These are phyloP conservation scores for Gastracanthus pulcherrimus DNA, from an alignment of 2,888 invertebrate species.

Conservation along the genomic window DNA sequence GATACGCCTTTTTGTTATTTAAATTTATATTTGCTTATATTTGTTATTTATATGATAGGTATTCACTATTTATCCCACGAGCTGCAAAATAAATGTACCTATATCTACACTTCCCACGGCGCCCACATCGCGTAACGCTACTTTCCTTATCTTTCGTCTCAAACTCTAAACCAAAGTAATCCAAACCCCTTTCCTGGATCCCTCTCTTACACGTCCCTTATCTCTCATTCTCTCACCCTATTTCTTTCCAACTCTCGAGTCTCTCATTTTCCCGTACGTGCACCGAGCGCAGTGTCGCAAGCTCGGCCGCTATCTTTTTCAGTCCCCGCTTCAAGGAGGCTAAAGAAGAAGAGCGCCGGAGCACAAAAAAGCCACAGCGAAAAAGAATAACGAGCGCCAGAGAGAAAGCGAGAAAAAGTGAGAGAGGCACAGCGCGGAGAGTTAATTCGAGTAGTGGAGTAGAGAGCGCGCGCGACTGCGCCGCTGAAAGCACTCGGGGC, in stretches of 20 bases:
- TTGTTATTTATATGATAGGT: no score
- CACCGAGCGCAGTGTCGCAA: slow-evolving; percentile 19
- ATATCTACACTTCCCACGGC: no score
- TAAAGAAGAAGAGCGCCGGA: neutral
- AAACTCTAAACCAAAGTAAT: neutral
- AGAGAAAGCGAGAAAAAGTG: slow-evolving; percentile 40
- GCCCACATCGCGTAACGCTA: no score
- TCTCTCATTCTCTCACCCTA: slow-evolving; percentile 25
- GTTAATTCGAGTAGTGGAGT: slow-evolving; percentile 71
- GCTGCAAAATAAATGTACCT: no score
- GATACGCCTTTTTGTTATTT: no score
- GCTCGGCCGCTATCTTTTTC: slow-evolving; percentile 3
- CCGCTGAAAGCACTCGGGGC: slow-evolving; percentile 30
- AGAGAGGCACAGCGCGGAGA: slow-evolving; percentile 61
- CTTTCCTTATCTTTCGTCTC: neutral
- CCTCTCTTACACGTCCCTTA: slow-evolving; percentile 7
- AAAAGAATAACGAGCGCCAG: neutral
- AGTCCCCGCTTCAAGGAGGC: slow-evolving; percentile 55
- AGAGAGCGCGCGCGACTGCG: no score
- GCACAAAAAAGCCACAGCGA: neutral
- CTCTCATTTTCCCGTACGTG: slow-evolving; percentile 26
- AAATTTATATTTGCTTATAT: no score
- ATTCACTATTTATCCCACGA: no score
- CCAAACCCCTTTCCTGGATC: neutral
- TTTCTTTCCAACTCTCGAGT: slow-evolving; percentile 26